Evolutionary conservation across 92 coral and sea anemone genomes (phyloP), one percentile per base, ranked within the genome.

Genomic region (Siderastrea siderea): DNA sequence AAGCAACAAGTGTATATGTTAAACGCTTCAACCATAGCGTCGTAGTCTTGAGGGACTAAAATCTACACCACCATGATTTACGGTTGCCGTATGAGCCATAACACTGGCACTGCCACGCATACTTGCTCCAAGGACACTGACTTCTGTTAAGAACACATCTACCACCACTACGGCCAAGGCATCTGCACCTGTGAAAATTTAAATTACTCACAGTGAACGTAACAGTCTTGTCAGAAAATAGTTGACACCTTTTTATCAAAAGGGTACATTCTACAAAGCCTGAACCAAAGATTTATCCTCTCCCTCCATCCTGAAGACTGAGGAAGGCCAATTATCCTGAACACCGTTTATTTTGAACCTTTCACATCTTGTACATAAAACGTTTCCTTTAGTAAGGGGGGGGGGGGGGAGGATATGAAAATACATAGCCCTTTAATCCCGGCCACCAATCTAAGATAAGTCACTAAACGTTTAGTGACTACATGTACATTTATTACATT

Each of bases 71-170:
- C 2, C 54, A 8, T 3, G 92, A 80, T 70, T 12, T 82, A 12
- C 78, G 59, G 2, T 78, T 77, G 16, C 19, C 8, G 59, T 77
- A 81, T 3, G 44, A 45, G 13, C 89, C 89, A 58, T 58, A 79
- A 64, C 93, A 90, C 83, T 85, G 93, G 80, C 93, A 90, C 77
- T 90, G 93, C 87, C 87, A 90, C 7, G 93, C 93, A 38, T 80
- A 71, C 17, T 52, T 17, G 17, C 77, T 43, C 44, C 85, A 71
- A 7, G 93, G 90, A 47, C 93, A 90, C 55, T 76, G 49, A 26
- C 90, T 84, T 14, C 77, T 86, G 7, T 83, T 80, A 12, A 11
- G 1, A 0, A 9, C 66, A 63, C 93, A 90, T 1, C 26, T 65
- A 13, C 93, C 93, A 17, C 68, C 53, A 1, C 75, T 83, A 57